These are phyloP conservation scores for Sterrhoptilus dennistouni DNA, from an alignment of 2,113 vertebrate species.

Conservation along the genomic window DNA sequence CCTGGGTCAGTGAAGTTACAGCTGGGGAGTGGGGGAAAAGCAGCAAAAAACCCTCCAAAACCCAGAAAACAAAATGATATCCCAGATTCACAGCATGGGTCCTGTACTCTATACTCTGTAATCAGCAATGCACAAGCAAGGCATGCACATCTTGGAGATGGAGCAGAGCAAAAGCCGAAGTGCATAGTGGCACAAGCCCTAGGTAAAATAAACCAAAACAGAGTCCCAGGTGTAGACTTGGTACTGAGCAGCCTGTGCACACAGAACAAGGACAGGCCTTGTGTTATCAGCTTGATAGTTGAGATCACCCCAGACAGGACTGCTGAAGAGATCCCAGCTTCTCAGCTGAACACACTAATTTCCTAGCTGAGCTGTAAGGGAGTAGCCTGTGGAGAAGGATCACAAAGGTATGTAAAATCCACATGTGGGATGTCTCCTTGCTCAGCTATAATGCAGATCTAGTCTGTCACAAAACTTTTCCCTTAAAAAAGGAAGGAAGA, in stretches of 20 bases:
- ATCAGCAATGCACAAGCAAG: background rate
- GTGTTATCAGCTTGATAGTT: accelerated
- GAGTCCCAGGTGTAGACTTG: background rate
- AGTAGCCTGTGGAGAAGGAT: background rate
- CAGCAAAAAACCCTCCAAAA: background rate
- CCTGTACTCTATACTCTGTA: background rate
- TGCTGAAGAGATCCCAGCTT: background rate
- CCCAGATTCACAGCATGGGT: background rate
- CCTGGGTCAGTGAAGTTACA: background rate
- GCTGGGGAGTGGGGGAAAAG: background rate
- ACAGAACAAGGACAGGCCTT: background rate
- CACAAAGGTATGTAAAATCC: background rate
- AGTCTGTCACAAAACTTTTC: background rate
- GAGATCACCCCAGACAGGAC: background rate
- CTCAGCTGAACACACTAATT: background rate
- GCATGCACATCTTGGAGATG: background rate
- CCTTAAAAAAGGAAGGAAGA: background rate
- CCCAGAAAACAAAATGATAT: background rate
- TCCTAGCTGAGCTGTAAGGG: background rate
- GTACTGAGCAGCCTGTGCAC: background rate
- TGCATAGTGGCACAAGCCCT: background rate
- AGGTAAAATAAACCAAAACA: background rate
- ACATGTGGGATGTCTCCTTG: background rate
- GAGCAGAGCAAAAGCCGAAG: background rate
- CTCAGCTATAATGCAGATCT: background rate